These are phyloP conservation scores for Acanthosoma haemorrhoidale DNA, from an alignment of 2,888 invertebrate species.

Conservation along the genomic window DNA sequence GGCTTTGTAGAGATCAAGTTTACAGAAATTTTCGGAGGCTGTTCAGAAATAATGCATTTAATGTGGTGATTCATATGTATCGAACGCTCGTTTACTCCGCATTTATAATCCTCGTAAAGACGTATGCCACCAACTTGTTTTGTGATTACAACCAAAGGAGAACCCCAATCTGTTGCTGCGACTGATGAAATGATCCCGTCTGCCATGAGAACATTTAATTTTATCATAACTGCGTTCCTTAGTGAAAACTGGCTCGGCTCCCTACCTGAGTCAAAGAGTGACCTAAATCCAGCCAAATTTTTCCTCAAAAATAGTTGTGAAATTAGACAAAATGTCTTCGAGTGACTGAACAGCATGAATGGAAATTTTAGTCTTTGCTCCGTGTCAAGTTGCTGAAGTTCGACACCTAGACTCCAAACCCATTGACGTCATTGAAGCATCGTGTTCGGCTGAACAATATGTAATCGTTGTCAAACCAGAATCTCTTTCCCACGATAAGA, in stretches of 20 bases:
- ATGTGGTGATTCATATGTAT: too few species aligned
- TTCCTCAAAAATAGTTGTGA: not conserved
- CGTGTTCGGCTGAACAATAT: too few species aligned
- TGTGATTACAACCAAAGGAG: not conserved
- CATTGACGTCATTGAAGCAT: not conserved
- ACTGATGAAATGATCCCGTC: not conserved
- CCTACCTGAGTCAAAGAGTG: not conserved
- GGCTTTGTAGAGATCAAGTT: too few species aligned
- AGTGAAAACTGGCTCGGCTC: slow-evolving; percentile 29
- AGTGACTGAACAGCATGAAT: too few species aligned
- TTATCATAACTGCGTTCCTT: too few species aligned
- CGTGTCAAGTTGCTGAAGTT: not conserved
- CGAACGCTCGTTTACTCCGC: too few species aligned
- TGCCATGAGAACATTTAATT: not conserved
- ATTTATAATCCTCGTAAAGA: too few species aligned
- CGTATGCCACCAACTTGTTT: not conserved
- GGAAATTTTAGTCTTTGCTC: not conserved
- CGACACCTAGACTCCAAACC: not conserved
- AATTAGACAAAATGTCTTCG: too few species aligned
- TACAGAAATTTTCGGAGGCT: too few species aligned
- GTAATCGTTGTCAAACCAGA: not conserved
- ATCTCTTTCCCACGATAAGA: not conserved
- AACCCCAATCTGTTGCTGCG: not conserved
- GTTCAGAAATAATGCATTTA: too few species aligned
- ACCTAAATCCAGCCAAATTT: not conserved